These are phyloP conservation scores for Loripinus fragilis DNA, from an alignment of 2,888 invertebrate species.

Conservation along the genomic window DNA sequence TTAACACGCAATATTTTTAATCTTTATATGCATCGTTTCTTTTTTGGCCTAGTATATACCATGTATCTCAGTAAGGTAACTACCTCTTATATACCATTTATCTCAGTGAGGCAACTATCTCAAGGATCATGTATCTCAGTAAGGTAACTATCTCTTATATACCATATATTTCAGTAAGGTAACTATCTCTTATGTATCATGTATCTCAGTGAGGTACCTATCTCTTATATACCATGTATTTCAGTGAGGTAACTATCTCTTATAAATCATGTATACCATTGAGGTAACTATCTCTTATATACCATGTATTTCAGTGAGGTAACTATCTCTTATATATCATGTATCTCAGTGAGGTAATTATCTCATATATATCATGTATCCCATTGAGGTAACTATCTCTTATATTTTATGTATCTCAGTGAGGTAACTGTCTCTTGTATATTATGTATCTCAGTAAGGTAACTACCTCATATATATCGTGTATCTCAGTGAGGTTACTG, in stretches of 20 bases:
- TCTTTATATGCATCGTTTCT: no score
- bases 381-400: neutral
- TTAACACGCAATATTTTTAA: no score
- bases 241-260: slow-evolving; percentile 78
- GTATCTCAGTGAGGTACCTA: neutral
- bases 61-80: slow-evolving; percentile 82
- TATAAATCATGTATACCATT: no score
- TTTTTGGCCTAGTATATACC: no score
- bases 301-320: neutral
- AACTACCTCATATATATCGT: neutral
- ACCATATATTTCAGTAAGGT: no score
- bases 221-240: slow-evolving; percentile 78
- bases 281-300: neutral
- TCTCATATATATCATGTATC: no score
- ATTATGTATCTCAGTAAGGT: slow-evolving; percentile 83
- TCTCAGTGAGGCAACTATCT: neutral
- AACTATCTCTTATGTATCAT: neutral
- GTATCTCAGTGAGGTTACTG: no score
- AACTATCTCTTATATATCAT: slow-evolving; percentile 65
- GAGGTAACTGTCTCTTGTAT: slow-evolving; percentile 81
- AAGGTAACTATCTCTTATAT: slow-evolving; percentile 70
- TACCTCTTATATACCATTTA: no score
- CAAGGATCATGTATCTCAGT: slow-evolving; percentile 82
- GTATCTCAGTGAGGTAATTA: slow-evolving; percentile 82
- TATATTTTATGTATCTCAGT: neutral